Base-by-base conservation (phyloP, 2,888 invertebrate species). In the Conistra vaccinii region DNA sequence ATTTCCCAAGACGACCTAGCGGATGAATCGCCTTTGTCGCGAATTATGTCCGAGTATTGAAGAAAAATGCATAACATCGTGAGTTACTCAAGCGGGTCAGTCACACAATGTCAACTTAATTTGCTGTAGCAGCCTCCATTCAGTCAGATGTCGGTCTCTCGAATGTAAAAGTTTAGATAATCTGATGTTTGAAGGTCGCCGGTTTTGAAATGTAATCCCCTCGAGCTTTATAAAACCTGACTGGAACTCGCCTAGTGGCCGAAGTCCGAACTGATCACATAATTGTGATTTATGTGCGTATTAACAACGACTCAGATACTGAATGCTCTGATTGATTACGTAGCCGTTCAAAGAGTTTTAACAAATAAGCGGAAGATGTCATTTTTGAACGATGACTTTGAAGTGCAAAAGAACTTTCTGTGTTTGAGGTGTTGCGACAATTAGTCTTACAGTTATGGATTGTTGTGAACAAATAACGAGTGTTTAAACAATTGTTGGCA, bases 151-250 rank as follows among this genome's bases (percentile, higher is more conserved):
- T 87, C 88, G 90, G 88, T 88, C 85, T 89, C 87, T 89, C 87
- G 86, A 93, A 93, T 92, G 94, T 94, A 95, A 94, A 94, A 94
- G 94, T 94, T 92, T 91, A 91, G 91, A 92, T 94, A 92, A 93
- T 94, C 92, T 92, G 92, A 93, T 91, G 92, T 89, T 90, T 93
- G 92, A 94, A 95, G 94, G 95, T 93, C 92, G 88, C 55, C 57
- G 71, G 89, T 94, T 94, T 92, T 93, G 95, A 91, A 95, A 95
- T 91, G 85, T 90, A 92, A 93, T 94, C 91, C 91, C 92, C 92
- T 89, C 91, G 85, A 93, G 92, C 91, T 92, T 92, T 91, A 90
- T 90, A 87, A 88, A 89, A 90, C 89, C 85, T 89, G 89, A 89
- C 86, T 82, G 69, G 68, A 84, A 84, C 80, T 84, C 73, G 80